Evolutionary conservation across 2,888 invertebrate species (phyloP), one percentile per base, ranked within the genome.

Genomic region (Adelphocoris suturalis): DNA sequence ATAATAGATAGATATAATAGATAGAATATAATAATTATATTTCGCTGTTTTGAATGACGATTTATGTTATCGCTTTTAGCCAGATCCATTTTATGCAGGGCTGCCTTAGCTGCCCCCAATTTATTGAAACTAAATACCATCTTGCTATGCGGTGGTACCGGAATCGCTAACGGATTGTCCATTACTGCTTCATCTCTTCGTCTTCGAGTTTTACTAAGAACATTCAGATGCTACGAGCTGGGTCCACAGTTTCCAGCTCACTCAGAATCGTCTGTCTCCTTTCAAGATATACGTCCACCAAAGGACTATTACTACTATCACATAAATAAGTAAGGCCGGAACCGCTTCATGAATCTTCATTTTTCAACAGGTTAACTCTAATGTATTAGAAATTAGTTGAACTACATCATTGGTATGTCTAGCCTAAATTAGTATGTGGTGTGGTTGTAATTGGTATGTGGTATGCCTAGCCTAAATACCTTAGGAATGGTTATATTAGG

Each of bases 151-250:
- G n/a, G 19, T 27, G 97, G 97, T 0, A 95, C 95, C 87, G 98
- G 98, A 0, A 96, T 96, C 0, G 97, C 95, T 3, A 97, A 98
- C 93, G 98, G 96, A 0, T 97, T 97, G 93, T 97, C 97, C 0
- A 94, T 97, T 0, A 98, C 97, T 93, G 95, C 97, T 95, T 96
- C 96, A 0, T 23, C 47, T n/a, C n/a, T 57, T 13, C 28, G 16
- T 3, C 57, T 46, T 3, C 23, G 78, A 9, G 78, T 78, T 27
- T 13, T 78, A 48, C 14, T 28, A 4, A 88, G 88, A 55, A n/a
- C 55, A 1, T 89, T 89, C 47, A 13, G 27, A 27, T 37, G 47
- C 48, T 82, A 82, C 47, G 89, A 89, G 14, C 61, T 68, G 16
- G 89, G 61, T 11, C 89, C 89, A 14, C 55, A 46, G 14, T 89